These are phyloP conservation scores for Dasypus novemcinctus DNA, from an alignment of 2,113 vertebrate genomes.

Conservation along the genomic window DNA sequence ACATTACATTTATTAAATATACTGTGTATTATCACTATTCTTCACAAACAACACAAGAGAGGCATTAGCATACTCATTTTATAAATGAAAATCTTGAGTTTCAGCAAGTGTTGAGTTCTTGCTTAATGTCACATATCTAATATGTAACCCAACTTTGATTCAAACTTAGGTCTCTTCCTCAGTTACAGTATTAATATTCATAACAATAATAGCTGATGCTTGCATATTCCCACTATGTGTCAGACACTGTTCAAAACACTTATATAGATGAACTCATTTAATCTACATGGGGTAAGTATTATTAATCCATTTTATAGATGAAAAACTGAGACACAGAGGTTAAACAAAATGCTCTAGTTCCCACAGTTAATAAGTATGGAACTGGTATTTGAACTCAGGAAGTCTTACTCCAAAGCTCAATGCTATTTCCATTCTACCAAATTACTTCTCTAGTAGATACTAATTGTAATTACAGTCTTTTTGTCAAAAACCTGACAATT, in stretches of 20 bases:
- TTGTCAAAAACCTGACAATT: neutral
- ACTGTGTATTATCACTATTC: neutral
- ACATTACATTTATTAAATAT: neutral
- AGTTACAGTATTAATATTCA: neutral
- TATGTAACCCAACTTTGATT: neutral
- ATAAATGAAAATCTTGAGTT: neutral
- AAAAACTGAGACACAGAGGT: neutral
- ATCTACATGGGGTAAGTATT: neutral
- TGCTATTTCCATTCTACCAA: neutral
- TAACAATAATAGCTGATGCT: neutral
- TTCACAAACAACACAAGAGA: neutral
- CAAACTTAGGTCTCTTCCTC: neutral
- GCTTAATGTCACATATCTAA: neutral
- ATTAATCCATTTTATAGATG: neutral
- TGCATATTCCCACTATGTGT: neutral
- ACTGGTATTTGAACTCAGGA: neutral
- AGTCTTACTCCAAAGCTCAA: neutral
- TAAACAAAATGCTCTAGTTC: neutral
- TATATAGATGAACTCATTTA: neutral
- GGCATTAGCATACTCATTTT: neutral
- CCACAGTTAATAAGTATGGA: neutral
- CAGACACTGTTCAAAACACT: neutral
- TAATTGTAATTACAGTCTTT: neutral
- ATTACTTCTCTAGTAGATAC: neutral
- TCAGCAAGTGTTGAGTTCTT: neutral